A percentile compares a stretch with the other conserved stretches of the same genome.
These are phyloP conservation scores for Notoglanidium macrostoma DNA, from an alignment of 2,797 vertebrate genomes.

Conservation along the genomic window DNA sequence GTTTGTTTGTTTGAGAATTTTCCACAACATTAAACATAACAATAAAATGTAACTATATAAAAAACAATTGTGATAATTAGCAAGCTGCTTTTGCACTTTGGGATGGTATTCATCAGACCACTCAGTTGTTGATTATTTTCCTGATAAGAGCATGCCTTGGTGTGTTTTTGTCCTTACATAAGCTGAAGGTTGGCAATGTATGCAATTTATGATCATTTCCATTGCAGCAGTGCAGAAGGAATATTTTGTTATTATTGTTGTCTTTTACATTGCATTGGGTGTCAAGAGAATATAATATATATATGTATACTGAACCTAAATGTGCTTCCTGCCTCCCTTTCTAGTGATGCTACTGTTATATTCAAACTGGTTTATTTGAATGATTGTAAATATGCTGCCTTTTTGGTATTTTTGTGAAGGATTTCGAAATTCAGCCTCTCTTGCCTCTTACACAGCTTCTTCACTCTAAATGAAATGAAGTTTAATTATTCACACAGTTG, in stretches of 20 bases:
- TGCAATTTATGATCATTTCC: constrained; percentile 39
- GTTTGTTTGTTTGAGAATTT: not conserved
- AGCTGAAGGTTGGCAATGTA: constrained; percentile 27
- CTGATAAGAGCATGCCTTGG: no score
- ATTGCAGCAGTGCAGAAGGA: constrained; percentile 38
- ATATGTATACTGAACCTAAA: not conserved
- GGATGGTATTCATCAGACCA: not conserved
- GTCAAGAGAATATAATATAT: not conserved
- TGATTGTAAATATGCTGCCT: not conserved
- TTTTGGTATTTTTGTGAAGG: not conserved
- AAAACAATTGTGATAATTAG: not conserved
- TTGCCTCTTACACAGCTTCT: not conserved
- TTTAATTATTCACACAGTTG: constrained; percentile 51
- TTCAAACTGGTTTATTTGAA: not conserved
- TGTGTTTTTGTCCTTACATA: constrained; percentile 3
- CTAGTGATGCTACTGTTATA: not conserved
- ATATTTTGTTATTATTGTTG: constrained; percentile 36
- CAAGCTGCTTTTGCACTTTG: not conserved
- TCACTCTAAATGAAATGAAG: constrained; percentile 42
- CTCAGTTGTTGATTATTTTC: not conserved
- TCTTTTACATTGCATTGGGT: not conserved
- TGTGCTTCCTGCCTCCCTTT: not conserved
- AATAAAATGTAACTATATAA: not conserved
- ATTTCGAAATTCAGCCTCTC: not conserved
- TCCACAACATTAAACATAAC: not conserved